These are phyloP conservation scores for Nephrotoma flavescens DNA, from an alignment of 2,888 invertebrate species.

Conservation along the genomic window DNA sequence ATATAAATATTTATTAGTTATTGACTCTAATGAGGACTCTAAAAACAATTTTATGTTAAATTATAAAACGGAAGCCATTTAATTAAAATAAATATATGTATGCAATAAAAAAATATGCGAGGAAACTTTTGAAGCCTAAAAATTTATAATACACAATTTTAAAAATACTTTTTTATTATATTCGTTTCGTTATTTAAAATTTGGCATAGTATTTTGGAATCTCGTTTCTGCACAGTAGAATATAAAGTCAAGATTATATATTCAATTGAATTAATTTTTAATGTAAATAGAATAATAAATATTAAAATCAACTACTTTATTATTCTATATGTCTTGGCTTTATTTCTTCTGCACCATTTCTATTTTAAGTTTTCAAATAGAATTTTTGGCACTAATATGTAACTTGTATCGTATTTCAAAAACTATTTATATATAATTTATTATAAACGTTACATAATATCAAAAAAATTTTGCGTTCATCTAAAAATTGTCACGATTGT, in stretches of 20 bases:
- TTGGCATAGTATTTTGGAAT: background rate
- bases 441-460: no score
- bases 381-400: background rate
- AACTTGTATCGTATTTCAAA: background rate
- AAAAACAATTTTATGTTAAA: background rate
- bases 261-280: background rate
- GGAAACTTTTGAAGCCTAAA: background rate
- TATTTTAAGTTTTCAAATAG: background rate
- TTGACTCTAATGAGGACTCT: background rate
- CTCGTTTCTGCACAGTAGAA: background rate
- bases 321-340: background rate
- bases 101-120: background rate
- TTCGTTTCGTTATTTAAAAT: background rate
- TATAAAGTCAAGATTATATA: background rate
- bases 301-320: background rate
- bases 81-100: background rate
- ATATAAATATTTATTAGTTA: background rate
- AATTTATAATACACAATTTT: background rate
- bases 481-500: no score
- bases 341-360: background rate
- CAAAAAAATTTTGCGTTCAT: no score
- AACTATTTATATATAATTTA: no score
- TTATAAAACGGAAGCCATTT: background rate
- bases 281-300: background rate
- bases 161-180: background rate